phyloP scores from a whole-genome alignment of 23 tunicate species.

The Phallusia fumigata region DNA sequence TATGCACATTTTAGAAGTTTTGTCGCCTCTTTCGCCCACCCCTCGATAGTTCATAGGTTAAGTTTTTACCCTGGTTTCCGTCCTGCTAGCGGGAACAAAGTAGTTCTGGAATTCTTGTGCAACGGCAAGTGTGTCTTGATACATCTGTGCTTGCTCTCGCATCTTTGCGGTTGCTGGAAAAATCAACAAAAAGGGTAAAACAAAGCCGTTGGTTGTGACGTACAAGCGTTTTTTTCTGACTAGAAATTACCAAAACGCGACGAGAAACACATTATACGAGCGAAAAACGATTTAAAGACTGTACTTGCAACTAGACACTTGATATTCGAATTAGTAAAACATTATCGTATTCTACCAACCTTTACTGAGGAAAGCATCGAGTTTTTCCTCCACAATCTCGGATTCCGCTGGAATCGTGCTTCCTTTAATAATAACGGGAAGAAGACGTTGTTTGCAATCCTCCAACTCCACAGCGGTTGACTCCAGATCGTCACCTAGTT shows the following conservation, averaged over 20 bases:
- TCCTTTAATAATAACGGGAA: slow-evolving; percentile 51
- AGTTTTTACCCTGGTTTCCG: slow-evolving; percentile 23
- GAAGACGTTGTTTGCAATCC: slow-evolving; percentile 68
- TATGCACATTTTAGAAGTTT: no score
- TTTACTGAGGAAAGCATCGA: slow-evolving; percentile 53
- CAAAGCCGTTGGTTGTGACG: no score
- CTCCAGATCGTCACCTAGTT: slow-evolving; percentile 63
- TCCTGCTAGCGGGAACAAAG: slow-evolving; percentile 39
- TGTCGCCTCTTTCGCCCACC: no score
- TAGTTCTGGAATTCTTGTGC: slow-evolving; percentile 69
- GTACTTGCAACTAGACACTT: no score
- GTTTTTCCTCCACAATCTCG: slow-evolving; percentile 35
- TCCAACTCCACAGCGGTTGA: slow-evolving; percentile 36
- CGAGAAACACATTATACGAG: no score
- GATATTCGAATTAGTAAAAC: no score
- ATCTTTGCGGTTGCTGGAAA: slow-evolving; percentile 50
- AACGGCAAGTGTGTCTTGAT: slow-evolving; percentile 48
- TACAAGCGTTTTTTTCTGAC: no score
- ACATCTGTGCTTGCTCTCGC: slow-evolving; percentile 39
- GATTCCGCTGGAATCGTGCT: slow-evolving; percentile 64
- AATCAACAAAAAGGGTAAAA: not conserved
- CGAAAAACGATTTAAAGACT: no score
- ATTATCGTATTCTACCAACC: slow-evolving; percentile 32
- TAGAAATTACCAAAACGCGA: no score
- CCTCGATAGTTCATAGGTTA: no score